These are phyloP conservation scores for Merluccius polli DNA, from an alignment of 2,797 vertebrate genomes.

Conservation along the genomic window DNA sequence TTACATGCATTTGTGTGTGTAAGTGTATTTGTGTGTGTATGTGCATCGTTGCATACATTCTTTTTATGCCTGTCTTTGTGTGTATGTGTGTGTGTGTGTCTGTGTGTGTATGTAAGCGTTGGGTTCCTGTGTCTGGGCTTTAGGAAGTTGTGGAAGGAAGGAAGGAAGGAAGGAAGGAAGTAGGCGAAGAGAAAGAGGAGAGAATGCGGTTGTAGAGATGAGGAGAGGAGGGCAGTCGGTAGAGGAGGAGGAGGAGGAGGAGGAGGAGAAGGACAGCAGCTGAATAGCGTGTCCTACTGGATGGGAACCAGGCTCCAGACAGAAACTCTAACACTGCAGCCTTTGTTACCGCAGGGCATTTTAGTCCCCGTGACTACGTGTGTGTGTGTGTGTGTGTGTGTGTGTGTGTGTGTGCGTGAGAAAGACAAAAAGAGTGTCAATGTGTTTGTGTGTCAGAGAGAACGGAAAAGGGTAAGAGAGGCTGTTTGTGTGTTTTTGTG, in stretches of 20 bases:
- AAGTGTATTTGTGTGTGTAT: not conserved
- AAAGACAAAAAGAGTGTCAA: not conserved
- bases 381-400: constrained; percentile 16
- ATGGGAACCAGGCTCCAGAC: constrained; percentile 12
- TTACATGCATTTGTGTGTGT: not conserved
- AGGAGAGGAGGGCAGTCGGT: not conserved
- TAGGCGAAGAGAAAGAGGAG: not conserved
- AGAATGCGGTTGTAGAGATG: not conserved
- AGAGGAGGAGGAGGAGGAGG: not conserved
- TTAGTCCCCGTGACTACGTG: constrained; percentile 66
- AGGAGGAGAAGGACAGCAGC: constrained; percentile 45
- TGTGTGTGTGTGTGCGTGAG: not conserved
- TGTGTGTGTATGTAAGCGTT: not conserved
- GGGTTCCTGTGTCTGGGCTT: not conserved
- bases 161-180: not conserved
- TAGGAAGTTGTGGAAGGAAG: not conserved
- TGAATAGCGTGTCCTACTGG: constrained; percentile 43
- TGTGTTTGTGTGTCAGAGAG: constrained; percentile 4
- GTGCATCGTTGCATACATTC: not conserved
- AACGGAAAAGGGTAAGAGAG: not conserved
- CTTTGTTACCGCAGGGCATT: constrained; percentile 72
- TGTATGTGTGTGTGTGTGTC: not conserved
- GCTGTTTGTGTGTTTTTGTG: not conserved
- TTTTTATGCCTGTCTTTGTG: not conserved
- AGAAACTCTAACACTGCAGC: constrained; percentile 61